Base-by-base conservation (phyloP, 2,113 vertebrate species). In the Ctenodactylus gundi region DNA sequence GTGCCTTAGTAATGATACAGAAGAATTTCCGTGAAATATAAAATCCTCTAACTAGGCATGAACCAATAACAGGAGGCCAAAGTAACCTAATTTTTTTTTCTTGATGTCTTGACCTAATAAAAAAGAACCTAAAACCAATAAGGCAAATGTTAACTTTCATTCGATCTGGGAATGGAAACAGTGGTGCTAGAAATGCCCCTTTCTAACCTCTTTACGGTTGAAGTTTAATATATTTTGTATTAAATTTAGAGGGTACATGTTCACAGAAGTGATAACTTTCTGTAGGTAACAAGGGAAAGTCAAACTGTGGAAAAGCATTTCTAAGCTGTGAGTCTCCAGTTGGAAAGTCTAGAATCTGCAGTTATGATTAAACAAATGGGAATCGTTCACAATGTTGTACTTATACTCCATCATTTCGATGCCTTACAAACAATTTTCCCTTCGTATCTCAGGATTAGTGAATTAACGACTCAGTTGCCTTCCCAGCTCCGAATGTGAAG, bases 1-100 rank as follows among this genome's bases (percentile, higher is more conserved):
- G 39, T 58, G 27, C 29, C 68, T 90, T 60, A 88, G 72, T 72
- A 67, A 88, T 64, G 65, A 44, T 51, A 88, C 64, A 64, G 53
- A 91, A 92, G 77, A 85, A 85, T 95, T 88, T 95, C 85, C 80
- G 84, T 31, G 57, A 85, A 95, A 95, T 85, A 73, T 34, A 87
- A 88, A 85, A 95, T 85, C 62, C 94, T 85, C 87, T 68, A 95
- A 85, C 14, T 81, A 88, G 88, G 81, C 55, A 90, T 67, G 88
- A 90, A 87, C 77, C n/a, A 91, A 53, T 64, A 89, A 46, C 27
- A 90, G 83, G 36, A 88, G 64, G 68, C 27, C 68, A 85, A 91
- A 46, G 55, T 6, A 78, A 34, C 36, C 58, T 67, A 18, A 14
- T 9, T 65, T 76, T 65, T 76, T 80, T 72, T 75, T 34, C 85